phyloP scores from a whole-genome alignment of 2,113 vertebrate genomes.

The mouse (Mus musculus) region DNA sequence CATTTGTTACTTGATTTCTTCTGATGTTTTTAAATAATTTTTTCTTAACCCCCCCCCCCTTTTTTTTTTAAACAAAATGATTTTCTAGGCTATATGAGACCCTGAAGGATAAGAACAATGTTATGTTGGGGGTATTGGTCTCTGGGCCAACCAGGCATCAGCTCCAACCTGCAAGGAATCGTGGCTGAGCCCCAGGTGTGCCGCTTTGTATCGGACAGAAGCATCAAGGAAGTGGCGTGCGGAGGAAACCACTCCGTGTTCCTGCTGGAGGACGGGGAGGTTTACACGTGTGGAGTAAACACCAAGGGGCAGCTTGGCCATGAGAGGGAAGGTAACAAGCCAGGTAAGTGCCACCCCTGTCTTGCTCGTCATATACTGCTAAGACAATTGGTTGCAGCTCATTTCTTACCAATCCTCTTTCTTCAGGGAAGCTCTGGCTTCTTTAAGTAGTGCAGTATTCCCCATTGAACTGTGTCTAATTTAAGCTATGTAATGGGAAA shows the following conservation, averaged over 20 bases:
- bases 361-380: not conserved
- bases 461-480: conserved; percentile 20
- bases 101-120: conserved; percentile 90
- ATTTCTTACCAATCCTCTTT: fast-evolving
- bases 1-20: conserved; percentile 18
- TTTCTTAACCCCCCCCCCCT: not conserved
- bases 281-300: conserved; percentile 96
- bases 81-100: conserved; percentile 84
- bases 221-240: conserved; percentile 93
- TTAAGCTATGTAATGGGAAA: conserved; percentile 10
- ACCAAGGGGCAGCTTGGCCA: conserved; percentile 96
- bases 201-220: conserved; percentile 89
- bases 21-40: not conserved
- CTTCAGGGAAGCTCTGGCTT: not conserved
- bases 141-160: conserved; percentile 93
- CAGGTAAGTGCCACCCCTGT: conserved; percentile 87
- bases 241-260: conserved; percentile 95
- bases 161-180: conserved; percentile 86
- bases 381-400: not conserved
- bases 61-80: not conserved
- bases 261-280: conserved; percentile 94
- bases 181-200: conserved; percentile 91
- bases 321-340: conserved; percentile 89
- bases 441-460: not conserved
- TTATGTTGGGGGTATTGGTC: conserved; percentile 97